Conservation (phyloP, 2,113 vertebrate genomes). For the Takifugu flavidus region DNA sequence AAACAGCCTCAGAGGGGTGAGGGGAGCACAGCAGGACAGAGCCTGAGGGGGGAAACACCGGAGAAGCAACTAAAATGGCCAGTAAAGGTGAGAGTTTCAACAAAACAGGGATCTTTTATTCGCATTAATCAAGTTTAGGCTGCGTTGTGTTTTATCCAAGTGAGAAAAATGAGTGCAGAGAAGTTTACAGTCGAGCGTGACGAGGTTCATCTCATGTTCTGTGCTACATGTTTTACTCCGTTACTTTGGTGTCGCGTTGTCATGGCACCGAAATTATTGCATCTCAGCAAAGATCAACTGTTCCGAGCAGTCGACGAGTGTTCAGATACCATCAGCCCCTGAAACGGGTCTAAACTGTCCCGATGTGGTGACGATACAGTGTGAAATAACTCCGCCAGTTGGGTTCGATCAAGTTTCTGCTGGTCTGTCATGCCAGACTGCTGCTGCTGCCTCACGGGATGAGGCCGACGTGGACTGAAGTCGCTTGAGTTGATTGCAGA, state of each 20-base stretch:
- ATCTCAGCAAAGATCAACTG: no score
- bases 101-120: slow-evolving; percentile 2
- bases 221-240: no score
- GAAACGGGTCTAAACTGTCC: slow-evolving; percentile 9
- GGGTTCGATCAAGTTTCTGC: slow-evolving; percentile 17
- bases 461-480: no score
- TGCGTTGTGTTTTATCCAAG: slow-evolving; percentile 4
- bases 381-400: neutral
- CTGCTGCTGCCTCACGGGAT: no score
- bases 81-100: slow-evolving; percentile 71
- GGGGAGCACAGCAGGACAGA: slow-evolving; percentile 38
- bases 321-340: slow-evolving; percentile 14
- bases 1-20: slow-evolving; percentile 65
- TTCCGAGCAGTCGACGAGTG: neutral
- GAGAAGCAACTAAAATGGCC: slow-evolving; percentile 62
- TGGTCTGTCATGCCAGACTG: no score
- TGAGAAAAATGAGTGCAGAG: neutral
- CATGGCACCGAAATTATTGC: no score
- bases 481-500: no score
- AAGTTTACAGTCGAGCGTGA: slow-evolving; percentile 2
- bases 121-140: neutral
- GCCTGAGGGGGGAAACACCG: slow-evolving; percentile 33
- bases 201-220: neutral
- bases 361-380: neutral
- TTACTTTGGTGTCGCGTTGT: no score